A percentile compares a stretch with the other conserved stretches of the same genome.
Evolutionary conservation across 2,797 vertebrate species (phyloP).

Genomic region (Acridotheres tristis): DNA sequence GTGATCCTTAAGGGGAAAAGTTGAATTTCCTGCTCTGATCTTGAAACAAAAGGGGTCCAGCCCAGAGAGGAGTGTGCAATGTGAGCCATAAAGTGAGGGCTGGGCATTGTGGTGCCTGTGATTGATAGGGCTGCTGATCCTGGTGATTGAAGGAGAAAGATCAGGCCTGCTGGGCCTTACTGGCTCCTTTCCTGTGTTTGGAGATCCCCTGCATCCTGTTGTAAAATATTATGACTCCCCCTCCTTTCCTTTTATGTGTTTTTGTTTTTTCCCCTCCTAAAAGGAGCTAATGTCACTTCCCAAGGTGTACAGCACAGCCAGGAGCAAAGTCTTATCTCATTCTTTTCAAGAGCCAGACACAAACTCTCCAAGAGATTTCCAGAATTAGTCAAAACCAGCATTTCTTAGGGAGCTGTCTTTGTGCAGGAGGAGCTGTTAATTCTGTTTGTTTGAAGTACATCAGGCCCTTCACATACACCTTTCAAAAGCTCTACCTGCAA

Average conservation of each 20-base stretch:
- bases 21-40: constrained; percentile 51
- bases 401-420: neutral
- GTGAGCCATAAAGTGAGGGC: constrained; percentile 86
- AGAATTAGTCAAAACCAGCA: neutral
- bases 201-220: constrained; percentile 93
- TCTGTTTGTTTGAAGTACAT: neutral
- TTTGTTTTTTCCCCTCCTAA: neutral
- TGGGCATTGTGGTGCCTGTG: constrained; percentile 88
- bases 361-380: neutral
- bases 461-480: neutral
- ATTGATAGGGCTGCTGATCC: constrained; percentile 87
- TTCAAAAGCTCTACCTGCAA: neutral
- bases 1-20: constrained; percentile 73
- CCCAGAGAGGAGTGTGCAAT: constrained; percentile 79
- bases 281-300: constrained; percentile 89
- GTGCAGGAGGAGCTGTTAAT: constrained; percentile 1
- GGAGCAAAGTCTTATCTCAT: constrained; percentile 85
- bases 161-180: constrained; percentile 91
- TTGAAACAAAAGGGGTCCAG: constrained; percentile 76
- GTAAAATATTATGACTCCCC: constrained; percentile 95
- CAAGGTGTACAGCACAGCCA: constrained; percentile 83
- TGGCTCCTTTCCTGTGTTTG: constrained; percentile 89
- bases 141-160: constrained; percentile 85
- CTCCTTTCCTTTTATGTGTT: constrained; percentile 82
- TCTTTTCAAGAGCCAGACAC: constrained; percentile 22